These are phyloP conservation scores for Chloroceryle aenea DNA, from an alignment of 2,113 vertebrate species.

Conservation along the genomic window DNA sequence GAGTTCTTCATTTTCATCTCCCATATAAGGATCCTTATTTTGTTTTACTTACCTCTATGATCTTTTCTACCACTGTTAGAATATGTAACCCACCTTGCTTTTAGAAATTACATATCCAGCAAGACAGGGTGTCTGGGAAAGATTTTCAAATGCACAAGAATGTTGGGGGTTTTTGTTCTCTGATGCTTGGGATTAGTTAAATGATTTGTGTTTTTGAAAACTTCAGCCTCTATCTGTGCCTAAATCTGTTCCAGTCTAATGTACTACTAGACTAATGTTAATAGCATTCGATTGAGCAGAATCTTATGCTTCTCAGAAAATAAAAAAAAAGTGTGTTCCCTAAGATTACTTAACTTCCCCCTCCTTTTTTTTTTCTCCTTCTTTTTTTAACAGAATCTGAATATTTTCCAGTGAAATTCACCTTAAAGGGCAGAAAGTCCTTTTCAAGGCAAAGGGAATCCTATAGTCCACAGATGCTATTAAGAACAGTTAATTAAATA, in stretches of 20 bases:
- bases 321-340: not conserved
- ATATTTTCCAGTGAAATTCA: constrained; percentile 8
- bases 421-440: not conserved
- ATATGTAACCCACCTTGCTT: not conserved
- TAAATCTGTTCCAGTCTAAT: not conserved
- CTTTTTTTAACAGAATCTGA: not conserved
- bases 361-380: fast-evolving
- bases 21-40: not conserved
- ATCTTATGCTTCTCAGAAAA: not conserved
- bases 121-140: not conserved
- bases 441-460: not conserved
- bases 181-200: not conserved
- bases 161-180: not conserved
- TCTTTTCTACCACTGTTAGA: not conserved
- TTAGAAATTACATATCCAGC: not conserved
- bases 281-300: not conserved
- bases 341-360: not conserved
- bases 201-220: not conserved
- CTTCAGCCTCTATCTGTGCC: not conserved
- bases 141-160: not conserved
- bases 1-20: not conserved
- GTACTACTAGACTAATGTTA: not conserved
- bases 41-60: not conserved
- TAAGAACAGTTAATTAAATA: not conserved
- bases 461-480: not conserved